Percentiles rank a stretch among this genome's conserved stretches.
These are phyloP conservation scores for Branchellion lobata DNA, from an alignment of 2,888 invertebrate genomes.

Conservation along the genomic window DNA sequence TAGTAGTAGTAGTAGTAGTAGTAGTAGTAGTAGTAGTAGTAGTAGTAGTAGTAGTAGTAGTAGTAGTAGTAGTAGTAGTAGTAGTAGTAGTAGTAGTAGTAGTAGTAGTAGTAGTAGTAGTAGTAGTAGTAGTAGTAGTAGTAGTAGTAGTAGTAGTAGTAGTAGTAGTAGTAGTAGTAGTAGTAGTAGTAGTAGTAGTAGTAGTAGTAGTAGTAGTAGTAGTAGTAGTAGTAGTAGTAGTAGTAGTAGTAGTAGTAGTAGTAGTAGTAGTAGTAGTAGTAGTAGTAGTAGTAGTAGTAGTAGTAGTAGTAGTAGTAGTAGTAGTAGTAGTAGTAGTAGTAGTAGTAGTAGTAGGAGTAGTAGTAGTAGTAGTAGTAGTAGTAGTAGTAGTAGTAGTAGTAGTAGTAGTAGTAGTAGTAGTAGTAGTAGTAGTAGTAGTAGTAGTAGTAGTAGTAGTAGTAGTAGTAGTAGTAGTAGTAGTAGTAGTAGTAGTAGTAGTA, in stretches of 20 bases:
- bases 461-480: constrained; percentile 14
- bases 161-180: constrained; percentile 11
- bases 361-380: too few species aligned
- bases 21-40: too few species aligned
- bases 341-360: constrained; percentile 10
- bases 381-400: too few species aligned
- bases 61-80: too few species aligned
- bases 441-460: constrained; percentile 14
- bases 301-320: constrained; percentile 10
- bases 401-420: constrained; percentile 14
- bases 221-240: not conserved
- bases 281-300: not conserved
- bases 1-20: too few species aligned
- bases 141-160: constrained; percentile 14
- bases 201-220: not conserved
- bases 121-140: too few species aligned
- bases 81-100: too few species aligned
- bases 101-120: too few species aligned
- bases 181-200: constrained; percentile 7
- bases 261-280: not conserved
- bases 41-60: too few species aligned
- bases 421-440: constrained; percentile 14
- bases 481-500: constrained; percentile 14
- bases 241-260: not conserved
- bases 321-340: constrained; percentile 14